Percentiles rank a stretch among this genome's conserved stretches.
Evolutionary conservation across 2,113 vertebrate genomes (phyloP).

Genomic region (Pygoscelis antarcticus): DNA sequence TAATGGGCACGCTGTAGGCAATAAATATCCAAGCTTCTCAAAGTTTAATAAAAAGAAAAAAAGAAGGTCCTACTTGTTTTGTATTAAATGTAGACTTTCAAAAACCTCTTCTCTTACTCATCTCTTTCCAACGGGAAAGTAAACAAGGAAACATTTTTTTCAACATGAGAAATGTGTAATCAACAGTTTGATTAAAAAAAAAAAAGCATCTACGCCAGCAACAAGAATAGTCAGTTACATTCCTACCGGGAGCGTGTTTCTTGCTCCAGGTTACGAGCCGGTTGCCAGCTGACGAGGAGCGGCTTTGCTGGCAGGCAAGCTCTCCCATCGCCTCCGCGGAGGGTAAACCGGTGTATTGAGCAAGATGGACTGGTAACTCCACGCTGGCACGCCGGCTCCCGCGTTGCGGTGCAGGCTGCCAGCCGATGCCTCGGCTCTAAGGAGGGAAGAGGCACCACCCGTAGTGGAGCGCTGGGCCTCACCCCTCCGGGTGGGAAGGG

Average conservation of each 20-base stretch:
- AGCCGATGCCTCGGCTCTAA: neutral
- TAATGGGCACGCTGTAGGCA: neutral
- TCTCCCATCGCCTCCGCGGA: neutral
- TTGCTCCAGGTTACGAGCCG: neutral
- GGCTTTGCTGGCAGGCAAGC: neutral
- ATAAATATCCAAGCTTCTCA: neutral
- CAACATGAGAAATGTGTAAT: neutral
- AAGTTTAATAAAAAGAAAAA: neutral
- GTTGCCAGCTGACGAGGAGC: neutral
- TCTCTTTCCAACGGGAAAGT: neutral
- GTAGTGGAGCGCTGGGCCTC: rapidly evolving
- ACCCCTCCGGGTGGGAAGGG: neutral
- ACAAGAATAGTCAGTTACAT: neutral
- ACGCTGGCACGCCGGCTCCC: too few relatives aligned
- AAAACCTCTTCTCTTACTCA: neutral
- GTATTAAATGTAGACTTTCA: neutral
- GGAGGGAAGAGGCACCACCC: neutral
- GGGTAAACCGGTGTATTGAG: neutral
- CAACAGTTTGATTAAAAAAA: neutral
- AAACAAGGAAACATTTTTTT: neutral
- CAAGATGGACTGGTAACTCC: neutral
- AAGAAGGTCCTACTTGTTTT: neutral
- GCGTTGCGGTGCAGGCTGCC: neutral
- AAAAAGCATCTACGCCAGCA: too few relatives aligned
- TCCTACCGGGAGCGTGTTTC: neutral